Evolutionary conservation across 2,888 invertebrate genomes (phyloP).

Genomic region (Plagodis dolabraria): DNA sequence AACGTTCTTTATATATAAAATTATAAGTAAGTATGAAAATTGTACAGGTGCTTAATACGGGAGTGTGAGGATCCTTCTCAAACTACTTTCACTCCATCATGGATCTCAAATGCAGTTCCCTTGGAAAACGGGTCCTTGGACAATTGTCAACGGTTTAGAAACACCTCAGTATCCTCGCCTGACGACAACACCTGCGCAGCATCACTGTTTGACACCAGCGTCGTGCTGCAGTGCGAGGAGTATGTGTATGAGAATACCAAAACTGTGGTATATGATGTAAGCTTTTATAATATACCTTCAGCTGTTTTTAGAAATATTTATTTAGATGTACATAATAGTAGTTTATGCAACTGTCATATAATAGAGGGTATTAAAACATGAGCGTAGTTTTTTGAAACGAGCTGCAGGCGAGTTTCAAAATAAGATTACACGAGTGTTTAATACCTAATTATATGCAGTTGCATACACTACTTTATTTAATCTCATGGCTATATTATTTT

Average conservation of each 20-base stretch:
- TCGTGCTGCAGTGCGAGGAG: constrained; percentile 49
- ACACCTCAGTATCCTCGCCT: constrained; percentile 17
- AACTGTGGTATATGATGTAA: constrained; percentile 70
- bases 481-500: no score
- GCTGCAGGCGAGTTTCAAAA: no score
- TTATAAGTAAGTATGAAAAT: neutral
- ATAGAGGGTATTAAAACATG: no score
- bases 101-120: constrained; percentile 76
- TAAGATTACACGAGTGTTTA: no score
- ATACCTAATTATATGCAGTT: no score
- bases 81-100: constrained; percentile 61
- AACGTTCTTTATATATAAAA: no score
- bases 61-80: constrained; percentile 50
- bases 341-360: no score
- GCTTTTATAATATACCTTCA: constrained; percentile 31
- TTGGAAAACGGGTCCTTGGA: constrained; percentile 56
- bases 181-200: constrained; percentile 52
- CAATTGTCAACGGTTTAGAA: constrained; percentile 72
- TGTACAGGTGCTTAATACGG: constrained; percentile 51
- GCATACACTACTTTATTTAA: no score
- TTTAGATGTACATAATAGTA: no score
- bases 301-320: no score
- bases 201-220: constrained; percentile 52
- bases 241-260: constrained; percentile 62
- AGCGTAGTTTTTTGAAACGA: no score